phyloP scores from a whole-genome alignment of 2,797 vertebrate genomes.

The Nasua narica region DNA sequence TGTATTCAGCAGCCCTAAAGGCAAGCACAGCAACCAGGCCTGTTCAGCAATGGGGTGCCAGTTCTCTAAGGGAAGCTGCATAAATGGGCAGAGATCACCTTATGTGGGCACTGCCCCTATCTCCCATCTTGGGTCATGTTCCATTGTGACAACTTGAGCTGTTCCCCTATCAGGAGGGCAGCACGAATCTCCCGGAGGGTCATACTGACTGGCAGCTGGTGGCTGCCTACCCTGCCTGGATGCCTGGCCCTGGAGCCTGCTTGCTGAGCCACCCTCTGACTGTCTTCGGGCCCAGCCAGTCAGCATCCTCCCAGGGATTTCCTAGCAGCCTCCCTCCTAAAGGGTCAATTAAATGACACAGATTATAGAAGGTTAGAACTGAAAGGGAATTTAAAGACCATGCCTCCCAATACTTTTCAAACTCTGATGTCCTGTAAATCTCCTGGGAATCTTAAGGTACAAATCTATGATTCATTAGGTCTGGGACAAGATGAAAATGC shows the following conservation, averaged over 20 bases:
- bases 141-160: background rate
- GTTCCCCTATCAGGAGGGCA: background rate
- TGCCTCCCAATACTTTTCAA: background rate
- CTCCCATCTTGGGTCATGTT: background rate
- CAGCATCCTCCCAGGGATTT: background rate
- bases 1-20: background rate
- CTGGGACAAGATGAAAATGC: background rate
- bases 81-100: background rate
- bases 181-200: conserved; percentile 30
- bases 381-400: background rate
- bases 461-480: background rate
- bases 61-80: background rate
- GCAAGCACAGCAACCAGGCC: background rate
- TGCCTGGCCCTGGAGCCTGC: background rate
- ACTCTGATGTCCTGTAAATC: background rate
- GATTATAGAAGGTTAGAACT: background rate
- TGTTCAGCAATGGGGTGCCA: background rate
- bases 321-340: background rate
- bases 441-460: background rate
- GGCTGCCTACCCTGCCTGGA: background rate
- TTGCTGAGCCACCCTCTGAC: background rate
- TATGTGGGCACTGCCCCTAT: background rate
- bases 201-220: background rate
- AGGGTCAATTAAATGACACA: background rate
- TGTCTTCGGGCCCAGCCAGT: background rate